Evolutionary conservation across 2,888 invertebrate genomes (phyloP), one percentile per base, ranked within the genome.

Genomic region (Mantis religiosa): DNA sequence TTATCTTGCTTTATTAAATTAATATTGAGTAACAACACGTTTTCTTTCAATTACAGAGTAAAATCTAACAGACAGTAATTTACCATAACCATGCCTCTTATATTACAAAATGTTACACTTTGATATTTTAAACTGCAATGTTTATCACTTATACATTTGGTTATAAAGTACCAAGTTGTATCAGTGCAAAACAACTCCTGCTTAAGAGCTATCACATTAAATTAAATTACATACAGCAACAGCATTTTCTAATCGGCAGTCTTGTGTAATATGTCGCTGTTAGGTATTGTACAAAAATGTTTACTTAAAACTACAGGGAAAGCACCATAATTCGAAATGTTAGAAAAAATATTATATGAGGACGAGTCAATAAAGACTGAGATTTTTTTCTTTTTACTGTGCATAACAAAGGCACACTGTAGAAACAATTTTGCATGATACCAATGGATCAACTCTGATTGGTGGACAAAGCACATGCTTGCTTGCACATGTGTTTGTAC

Each of bases 1-100:
- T 86, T 71, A 85, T 88, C 28, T 88, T 88, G 88, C 88, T 88
- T 88, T 88, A 88, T 88, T 88, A 88, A 85, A 85, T 28, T 84
- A 85, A 85, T 88, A 88, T 30, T 88, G 82, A 30, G 47, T 84
- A 88, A 84, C 54, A 88, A 88, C 83, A 41, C 82, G 84, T 85
- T 28, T 41, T 28, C n/a, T 88, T 84, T 83, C 28, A 84, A 71
- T 71, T 71, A 71, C 6, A 71, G 54, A 71, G 54, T 6, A 71
- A 71, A 71, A 20, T 71, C 54, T 71, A 71, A 71, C 54, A 71
- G 54, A 71, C 54, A 71, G 14, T 71, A 71, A 71, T 71, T 71
- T 71, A 71, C 54, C 54, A 71, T 71, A 71, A 71, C 54, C 54
- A 71, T 6, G 54, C 54, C 54, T 71, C 25, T 71, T 71, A 71